Evolutionary conservation across 2,797 vertebrate species (phyloP).

Genomic region (Chaenodraco wilsoni): DNA sequence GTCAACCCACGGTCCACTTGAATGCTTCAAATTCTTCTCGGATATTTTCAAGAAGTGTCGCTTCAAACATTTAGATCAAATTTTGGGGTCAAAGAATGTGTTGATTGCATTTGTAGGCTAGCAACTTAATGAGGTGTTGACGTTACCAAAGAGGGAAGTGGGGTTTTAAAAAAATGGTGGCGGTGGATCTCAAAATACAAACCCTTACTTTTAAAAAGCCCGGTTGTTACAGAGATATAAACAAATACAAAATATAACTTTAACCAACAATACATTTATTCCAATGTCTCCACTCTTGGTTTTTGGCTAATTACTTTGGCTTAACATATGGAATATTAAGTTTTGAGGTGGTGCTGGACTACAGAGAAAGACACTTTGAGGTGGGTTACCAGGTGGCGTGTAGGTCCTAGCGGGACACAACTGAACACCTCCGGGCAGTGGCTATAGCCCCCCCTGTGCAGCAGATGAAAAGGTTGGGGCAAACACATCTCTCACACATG

Average conservation of each 20-base stretch:
- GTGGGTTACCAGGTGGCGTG: conserved; percentile 91
- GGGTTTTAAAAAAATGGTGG: conserved; percentile 25
- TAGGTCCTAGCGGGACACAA: conserved; percentile 87
- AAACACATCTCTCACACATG: conserved; percentile 89
- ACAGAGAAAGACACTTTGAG: conserved; percentile 87
- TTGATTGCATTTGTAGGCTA: conserved; percentile 22
- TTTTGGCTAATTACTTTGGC: conserved; percentile 45
- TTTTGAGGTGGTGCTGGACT: conserved; percentile 84
- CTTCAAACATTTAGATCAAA: background rate
- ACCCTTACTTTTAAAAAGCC: conserved; percentile 78
- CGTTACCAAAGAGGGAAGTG: conserved; percentile 29
- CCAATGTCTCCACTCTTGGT: conserved; percentile 24
- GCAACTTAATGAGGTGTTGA: background rate
- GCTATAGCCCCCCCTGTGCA: conserved; percentile 90
- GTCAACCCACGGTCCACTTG: background rate
- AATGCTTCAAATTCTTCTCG: background rate
- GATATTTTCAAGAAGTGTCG: background rate
- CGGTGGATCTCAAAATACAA: conserved; percentile 80
- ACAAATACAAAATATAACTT: background rate
- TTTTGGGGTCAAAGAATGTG: conserved; percentile 44
- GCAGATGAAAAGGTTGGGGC: conserved; percentile 92
- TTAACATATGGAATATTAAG: conserved; percentile 60
- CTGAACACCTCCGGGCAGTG: conserved; percentile 91
- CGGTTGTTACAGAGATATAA: conserved; percentile 22
- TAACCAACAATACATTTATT: conserved; percentile 2